Evolutionary conservation across 2,888 invertebrate genomes (phyloP), one percentile per base, ranked within the genome.

Genomic region (Gibbula magus): DNA sequence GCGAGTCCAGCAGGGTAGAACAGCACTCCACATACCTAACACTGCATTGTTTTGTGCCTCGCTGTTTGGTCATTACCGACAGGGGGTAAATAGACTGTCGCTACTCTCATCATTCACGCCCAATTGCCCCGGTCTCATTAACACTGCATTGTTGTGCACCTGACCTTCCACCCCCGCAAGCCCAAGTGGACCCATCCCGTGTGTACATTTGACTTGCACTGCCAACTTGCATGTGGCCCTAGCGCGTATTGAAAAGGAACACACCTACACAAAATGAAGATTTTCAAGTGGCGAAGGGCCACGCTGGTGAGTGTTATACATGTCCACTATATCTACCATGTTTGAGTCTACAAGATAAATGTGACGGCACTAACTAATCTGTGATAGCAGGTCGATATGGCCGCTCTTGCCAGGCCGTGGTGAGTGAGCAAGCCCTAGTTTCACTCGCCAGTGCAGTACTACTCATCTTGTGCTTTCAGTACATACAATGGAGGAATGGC

Each of bases 181-280:
- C 13, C n/a, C 25, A 53, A 75, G 29, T 75, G 75, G 75, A 75
- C 75, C 32, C 22, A 54, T 35, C 75, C 75, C 29, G 54, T 75
- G 75, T 75, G 75, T 75, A 75, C 75, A 75, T 52, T 75, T 75
- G 75, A 52, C 75, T 70, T 75, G 75, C 75, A 75, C 54, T 75
- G 75, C 53, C 32, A 75, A 54, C 32, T 54, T 75, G 75, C 75
- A 75, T 75, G 70, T 39, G 32, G 70, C 70, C 70, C 35, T 18
- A 70, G 70, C 70, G n/a, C 20, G 20, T 70, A 29, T 70, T 3
- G 39, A 35, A 7, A 35, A 35, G 29, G 70, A 35, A 70, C 70
- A 35, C 67, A 70, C 10, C 32, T 32, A 29, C 10, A 70, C 70
- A 70, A 20, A 70, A 70, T 70, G 70, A 70, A 32, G 20, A 35